Percentiles rank a stretch among this genome's conserved stretches.
phyloP scores from a whole-genome alignment of 2,113 vertebrate species.

The Nesoenas mayeri region DNA sequence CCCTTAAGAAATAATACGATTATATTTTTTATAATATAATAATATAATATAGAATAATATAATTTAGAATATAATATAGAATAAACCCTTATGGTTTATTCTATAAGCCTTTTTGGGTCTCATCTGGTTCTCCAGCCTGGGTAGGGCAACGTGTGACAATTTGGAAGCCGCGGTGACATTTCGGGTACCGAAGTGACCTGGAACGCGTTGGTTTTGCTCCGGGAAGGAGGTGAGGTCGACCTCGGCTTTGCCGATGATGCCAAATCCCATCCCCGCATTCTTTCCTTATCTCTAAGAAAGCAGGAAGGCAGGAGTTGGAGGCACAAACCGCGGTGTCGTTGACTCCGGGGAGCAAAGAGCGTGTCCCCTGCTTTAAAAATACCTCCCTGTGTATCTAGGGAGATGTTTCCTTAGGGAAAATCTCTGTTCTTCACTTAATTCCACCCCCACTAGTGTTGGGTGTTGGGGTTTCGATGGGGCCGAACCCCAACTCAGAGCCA shows the following conservation, averaged over 20 bases:
- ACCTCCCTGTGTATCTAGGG: background rate
- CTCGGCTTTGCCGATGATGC: background rate
- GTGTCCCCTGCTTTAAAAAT: accelerated
- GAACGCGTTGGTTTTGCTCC: background rate
- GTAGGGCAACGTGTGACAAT: background rate
- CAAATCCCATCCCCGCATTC: background rate
- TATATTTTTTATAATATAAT: no score
- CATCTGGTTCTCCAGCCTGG: background rate
- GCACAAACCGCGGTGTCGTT: background rate
- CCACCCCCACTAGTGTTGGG: no score
- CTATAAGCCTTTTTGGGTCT: background rate
- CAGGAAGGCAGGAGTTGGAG: background rate
- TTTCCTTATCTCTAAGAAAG: background rate
- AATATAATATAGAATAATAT: no score
- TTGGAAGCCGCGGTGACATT: background rate
- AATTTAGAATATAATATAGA: no score
- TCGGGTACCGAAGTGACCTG: background rate
- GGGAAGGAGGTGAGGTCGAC: background rate
- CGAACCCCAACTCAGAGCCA: background rate
- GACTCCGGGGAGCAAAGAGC: background rate
- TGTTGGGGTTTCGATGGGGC: background rate
- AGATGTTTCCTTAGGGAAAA: no score
- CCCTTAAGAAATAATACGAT: no score
- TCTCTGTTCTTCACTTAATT: no score
- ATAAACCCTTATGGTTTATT: accelerated